Evolutionary conservation across 2,113 vertebrate genomes (phyloP).

Genomic region (Pheucticus melanocephalus): DNA sequence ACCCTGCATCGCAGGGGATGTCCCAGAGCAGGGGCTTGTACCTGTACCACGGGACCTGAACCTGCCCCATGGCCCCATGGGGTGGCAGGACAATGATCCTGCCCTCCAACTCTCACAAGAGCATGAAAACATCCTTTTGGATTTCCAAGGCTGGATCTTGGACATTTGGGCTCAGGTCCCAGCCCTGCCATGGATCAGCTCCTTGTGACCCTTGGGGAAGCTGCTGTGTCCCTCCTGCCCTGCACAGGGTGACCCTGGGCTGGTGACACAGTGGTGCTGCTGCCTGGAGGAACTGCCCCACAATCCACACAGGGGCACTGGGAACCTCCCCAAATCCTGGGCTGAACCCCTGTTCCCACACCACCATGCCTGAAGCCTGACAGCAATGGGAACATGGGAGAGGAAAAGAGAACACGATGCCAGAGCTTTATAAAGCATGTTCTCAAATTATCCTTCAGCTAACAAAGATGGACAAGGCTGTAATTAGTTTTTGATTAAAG

Average conservation of each 20-base stretch:
- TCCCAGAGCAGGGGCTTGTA: not conserved
- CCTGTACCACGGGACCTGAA: not conserved
- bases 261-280: not conserved
- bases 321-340: not conserved
- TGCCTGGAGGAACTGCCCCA: not conserved
- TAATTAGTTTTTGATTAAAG: conserved; percentile 49
- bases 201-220: not conserved
- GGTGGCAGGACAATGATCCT: not conserved
- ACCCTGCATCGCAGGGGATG: not conserved
- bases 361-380: not conserved
- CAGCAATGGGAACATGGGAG: not conserved
- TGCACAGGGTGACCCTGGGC: not conserved
- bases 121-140: not conserved
- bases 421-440: not conserved
- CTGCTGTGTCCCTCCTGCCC: not conserved
- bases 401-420: not conserved
- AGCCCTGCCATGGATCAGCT: not conserved
- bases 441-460: conserved; percentile 18
- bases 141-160: not conserved
- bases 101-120: not conserved
- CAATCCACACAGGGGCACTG: accelerated
- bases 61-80: accelerated
- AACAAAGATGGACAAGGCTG: conserved; percentile 22
- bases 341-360: not conserved
- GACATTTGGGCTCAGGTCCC: not conserved